Evolutionary conservation across 2,888 invertebrate genomes (phyloP), one percentile per base, ranked within the genome.

Genomic region (Cheilosia variabilis): DNA sequence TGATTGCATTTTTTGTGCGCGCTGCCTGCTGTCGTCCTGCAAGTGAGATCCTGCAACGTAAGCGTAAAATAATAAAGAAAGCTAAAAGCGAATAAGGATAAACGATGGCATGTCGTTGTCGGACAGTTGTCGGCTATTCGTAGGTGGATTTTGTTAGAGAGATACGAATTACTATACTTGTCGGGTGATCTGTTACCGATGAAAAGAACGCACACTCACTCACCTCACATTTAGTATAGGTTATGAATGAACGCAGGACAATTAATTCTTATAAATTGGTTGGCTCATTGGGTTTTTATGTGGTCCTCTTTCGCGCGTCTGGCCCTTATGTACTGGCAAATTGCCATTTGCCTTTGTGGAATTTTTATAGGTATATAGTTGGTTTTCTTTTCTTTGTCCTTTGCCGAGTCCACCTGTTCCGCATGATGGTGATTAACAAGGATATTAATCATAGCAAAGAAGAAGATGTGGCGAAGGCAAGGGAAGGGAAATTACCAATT

Each of bases 1-100:
- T 91, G 91, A 91, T 91, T 91, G 91, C 91, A 89, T 88, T 88
- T 88, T 88, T 88, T 83, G 58, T 41, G 50, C 37, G 3, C 37
- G 37, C 34, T n/a, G 31, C 34, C 17, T 45, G 6, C 2, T n/a
- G 27, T 31, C 27, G 22, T 63, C 45, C 65, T 50, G n/a, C 50
- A 68, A 55, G 31, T 13, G 24, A 65, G 69, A 71, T 86, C 81
- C 77, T 81, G 76, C 76, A 76, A 53, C 62, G 86, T 86, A 77
- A 86, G 86, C 81, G 50, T 27, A 50, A 68, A 86, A 72, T 86
- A 86, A 86, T 86, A 86, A 86, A 86, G 81, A 76, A 81, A 43
- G 72, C 81, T 72, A 86, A 72, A 66, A 81, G 71, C 72, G 86
- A 86, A 86, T 81, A 76, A 86, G 86, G 86, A 86, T 86, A 86